Evolutionary conservation across 2,888 invertebrate species (phyloP), one percentile per base, ranked within the genome.

Genomic region (Bedellia somnulentella): DNA sequence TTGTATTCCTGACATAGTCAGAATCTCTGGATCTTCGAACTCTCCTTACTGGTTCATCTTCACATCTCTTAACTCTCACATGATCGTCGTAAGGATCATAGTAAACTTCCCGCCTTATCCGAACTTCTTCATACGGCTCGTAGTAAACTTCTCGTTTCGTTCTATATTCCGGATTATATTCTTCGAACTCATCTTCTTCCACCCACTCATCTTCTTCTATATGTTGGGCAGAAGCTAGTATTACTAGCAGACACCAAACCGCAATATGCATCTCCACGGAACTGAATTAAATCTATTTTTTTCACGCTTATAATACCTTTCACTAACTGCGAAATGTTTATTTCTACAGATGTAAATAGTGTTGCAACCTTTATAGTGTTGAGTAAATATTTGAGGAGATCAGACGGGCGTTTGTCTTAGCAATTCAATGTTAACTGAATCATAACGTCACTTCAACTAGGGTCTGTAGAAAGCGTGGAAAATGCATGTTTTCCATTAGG

Each of bases 221-320:
- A 11, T 30, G 2, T 0, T 14, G 16, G 11, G 23, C 24, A 6
- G 16, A 11, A 14, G 37, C 33, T 13, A 30, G 51, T 34, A 42
- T 47, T 24, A 46, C 32, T n/a, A n/a, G n/a, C n/a, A n/a, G n/a
- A n/a, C n/a, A n/a, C n/a, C n/a, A n/a, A n/a, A n/a, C 45, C 38
- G 50, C 46, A 36, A 49, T 43, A 48, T 57, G 57, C 71, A 71
- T 71, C 43, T 50, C 42, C 50, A 38, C 34, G 39, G 38, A 39
- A 55, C 52, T 57, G 58, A 46, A 46, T 44, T 42, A 40, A 41
- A 46, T 64, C 27, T 33, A 58, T 67, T 63, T 61, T 49, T 59
- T 66, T 53, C 64, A 66, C 63, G 62, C 46, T 52, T 44, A 26
- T 36, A 41, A 41, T n/a, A 52, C 66, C 64, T 64, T 66, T 66